Evolutionary conservation across 2,888 invertebrate genomes (phyloP).

Genomic region (Automeris io): DNA sequence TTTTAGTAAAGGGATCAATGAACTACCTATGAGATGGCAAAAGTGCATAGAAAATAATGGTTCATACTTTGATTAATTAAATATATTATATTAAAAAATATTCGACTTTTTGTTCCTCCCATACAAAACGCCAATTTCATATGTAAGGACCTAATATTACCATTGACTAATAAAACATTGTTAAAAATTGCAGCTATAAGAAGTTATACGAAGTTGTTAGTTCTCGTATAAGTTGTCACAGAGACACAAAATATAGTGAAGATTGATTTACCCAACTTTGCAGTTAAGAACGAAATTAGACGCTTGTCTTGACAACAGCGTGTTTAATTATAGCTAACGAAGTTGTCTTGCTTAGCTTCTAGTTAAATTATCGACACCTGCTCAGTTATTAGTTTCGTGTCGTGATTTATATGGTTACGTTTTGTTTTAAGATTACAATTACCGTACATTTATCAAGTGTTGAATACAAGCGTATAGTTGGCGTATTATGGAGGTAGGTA

Average conservation of each 20-base stretch:
- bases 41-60: too few species aligned
- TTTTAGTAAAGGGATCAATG: too few species aligned
- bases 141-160: neutral
- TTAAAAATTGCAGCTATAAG: neutral
- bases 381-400: neutral
- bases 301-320: constrained; percentile 2
- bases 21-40: too few species aligned
- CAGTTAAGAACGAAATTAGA: neutral
- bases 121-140: too few species aligned
- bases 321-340: constrained; percentile 3
- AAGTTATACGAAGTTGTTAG: neutral
- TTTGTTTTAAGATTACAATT: neutral
- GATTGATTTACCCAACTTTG: neutral
- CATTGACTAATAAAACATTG: too few species aligned
- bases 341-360: neutral
- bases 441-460: neutral
- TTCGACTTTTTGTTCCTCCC: too few species aligned
- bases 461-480: too few species aligned
- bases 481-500: too few species aligned
- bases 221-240: neutral
- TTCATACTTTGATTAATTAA: too few species aligned
- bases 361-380: constrained; percentile 1
- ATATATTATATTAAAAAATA: too few species aligned
- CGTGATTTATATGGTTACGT: neutral
- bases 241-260: neutral